Base-by-base conservation (phyloP, 2,888 invertebrate genomes). In the Philereme vetulata region DNA sequence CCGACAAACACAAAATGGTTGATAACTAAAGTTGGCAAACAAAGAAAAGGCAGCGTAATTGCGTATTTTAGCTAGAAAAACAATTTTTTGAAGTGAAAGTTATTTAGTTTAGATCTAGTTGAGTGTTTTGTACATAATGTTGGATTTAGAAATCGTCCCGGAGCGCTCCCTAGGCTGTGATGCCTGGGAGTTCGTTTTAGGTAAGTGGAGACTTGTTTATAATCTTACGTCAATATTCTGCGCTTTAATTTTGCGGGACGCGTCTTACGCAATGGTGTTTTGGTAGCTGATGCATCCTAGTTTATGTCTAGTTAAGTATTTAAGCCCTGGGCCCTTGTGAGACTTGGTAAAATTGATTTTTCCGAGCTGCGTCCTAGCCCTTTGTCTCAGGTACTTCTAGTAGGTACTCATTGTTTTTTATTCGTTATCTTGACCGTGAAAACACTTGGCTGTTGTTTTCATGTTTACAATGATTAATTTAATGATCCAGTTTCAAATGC, bases 101-200 rank as follows among this genome's bases (percentile, higher is more conserved):
- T 85, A 83, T 74, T 80, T 84, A 86, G 80, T 85, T 93, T 88
- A 93, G 98, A 98, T 98, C 97, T 90, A 97, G 97, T 92, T 94
- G 97, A 88, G 98, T 86, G 88, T 82, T 75, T 80, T 80, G 83
- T 82, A 80, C 87, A 93, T 82, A 89, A 99, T 99, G 98, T 94
- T 99, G 93, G 98, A 98, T 92, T 95, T 99, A 86, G 98, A 99
- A 94, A 97, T 99, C 81, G 95, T 97, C 86, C 98, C 98, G 76
- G 98, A 98, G 93, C 95, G 97, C 82, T 97, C 97, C 80, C 94
- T 99, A 84, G 97, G 98, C 92, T 97, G 98, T 90, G 98, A 98
- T 92, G 96, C 97, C 94, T 98, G 98, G 98, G 98, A 99, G 93
- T 98, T 99, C 93, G 95, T 97, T 88, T 93, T 98, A 93, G 98